Conservation (phyloP, 1,140 invertebrate species). For the Drosophila trapezifrons region DNA sequence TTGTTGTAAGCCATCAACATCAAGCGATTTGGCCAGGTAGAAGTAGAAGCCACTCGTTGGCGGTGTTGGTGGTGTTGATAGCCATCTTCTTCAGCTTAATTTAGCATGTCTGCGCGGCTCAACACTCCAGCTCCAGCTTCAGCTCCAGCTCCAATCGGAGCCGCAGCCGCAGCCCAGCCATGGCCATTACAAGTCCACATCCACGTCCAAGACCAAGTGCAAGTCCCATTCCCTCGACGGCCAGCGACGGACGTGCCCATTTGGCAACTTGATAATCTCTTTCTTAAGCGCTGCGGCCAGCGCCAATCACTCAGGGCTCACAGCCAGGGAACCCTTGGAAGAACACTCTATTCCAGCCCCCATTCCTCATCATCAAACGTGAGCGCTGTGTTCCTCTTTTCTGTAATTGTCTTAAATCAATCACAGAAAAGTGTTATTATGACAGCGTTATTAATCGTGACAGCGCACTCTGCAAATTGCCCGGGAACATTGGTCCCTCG, state of each 20-base stretch:
- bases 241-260: conserved; percentile 71
- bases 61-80: conserved; percentile 79
- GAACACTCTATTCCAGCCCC: conserved; percentile 45
- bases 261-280: conserved; percentile 83
- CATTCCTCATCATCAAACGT: conserved; percentile 64
- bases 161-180: not conserved
- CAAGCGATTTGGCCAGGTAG: conserved; percentile 78
- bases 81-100: conserved; percentile 84
- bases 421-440: conserved; percentile 83
- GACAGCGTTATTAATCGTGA: conserved; percentile 83
- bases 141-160: conserved; percentile 1
- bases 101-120: conserved; percentile 83
- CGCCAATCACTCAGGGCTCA: conserved; percentile 73
- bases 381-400: conserved; percentile 81
- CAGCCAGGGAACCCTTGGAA: conserved; percentile 12
- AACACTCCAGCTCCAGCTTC: conserved; percentile 54
- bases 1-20: conserved; percentile 83
- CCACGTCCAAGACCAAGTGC: conserved; percentile 5
- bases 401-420: conserved; percentile 83
- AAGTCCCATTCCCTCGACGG: conserved; percentile 36
- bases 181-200: conserved; percentile 4
- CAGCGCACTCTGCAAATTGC: conserved; percentile 72
- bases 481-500: conserved; percentile 9
- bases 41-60: conserved; percentile 58
- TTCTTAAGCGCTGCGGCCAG: conserved; percentile 74